Percentiles rank a stretch among this genome's conserved stretches.
Conservation (phyloP, 2,113 vertebrate genomes). For the Zosterops pallidus region DNA sequence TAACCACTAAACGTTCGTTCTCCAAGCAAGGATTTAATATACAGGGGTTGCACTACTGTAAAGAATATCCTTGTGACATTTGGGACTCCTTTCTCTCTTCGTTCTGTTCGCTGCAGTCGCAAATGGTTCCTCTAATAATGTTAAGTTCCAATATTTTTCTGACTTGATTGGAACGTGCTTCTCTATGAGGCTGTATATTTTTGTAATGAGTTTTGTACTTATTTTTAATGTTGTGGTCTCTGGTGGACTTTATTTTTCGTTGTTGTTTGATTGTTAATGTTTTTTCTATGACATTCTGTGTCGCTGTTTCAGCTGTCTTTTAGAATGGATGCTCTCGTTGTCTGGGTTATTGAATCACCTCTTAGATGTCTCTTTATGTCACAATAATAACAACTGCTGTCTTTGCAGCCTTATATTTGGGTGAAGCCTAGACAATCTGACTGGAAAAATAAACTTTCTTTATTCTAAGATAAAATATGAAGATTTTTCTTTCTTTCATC, state of each 20-base stretch:
- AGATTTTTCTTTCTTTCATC: slow-evolving; percentile 88
- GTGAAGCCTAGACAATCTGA: slow-evolving; percentile 94
- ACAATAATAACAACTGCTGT: slow-evolving; percentile 79
- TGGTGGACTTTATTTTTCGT: slow-evolving; percentile 83
- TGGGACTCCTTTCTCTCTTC: slow-evolving; percentile 72
- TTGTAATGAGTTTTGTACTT: slow-evolving; percentile 93
- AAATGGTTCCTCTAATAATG: slow-evolving; percentile 77
- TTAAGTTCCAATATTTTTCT: slow-evolving; percentile 86
- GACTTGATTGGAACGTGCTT: slow-evolving; percentile 83
- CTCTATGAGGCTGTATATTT: slow-evolving; percentile 96
- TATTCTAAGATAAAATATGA: slow-evolving; percentile 90
- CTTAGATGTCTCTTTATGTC: slow-evolving; percentile 76
- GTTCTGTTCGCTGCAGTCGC: slow-evolving; percentile 74
- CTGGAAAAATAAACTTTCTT: slow-evolving; percentile 95
- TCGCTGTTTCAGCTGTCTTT: slow-evolving; percentile 82
- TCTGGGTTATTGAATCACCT: slow-evolving; percentile 80
- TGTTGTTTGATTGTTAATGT: slow-evolving; percentile 86
- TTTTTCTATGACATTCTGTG: slow-evolving; percentile 82
- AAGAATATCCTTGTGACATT: slow-evolving; percentile 73
- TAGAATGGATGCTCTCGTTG: slow-evolving; percentile 77
- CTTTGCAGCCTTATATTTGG: slow-evolving; percentile 90
- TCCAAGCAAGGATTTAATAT: slow-evolving; percentile 71
- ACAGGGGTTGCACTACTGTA: slow-evolving; percentile 75
- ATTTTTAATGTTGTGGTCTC: slow-evolving; percentile 85
- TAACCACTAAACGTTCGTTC: slow-evolving; percentile 64